Percentiles rank a stretch among this genome's conserved stretches.
Evolutionary conservation across 2,113 vertebrate species (phyloP).

Genomic region (Entomyzon cyanotis): DNA sequence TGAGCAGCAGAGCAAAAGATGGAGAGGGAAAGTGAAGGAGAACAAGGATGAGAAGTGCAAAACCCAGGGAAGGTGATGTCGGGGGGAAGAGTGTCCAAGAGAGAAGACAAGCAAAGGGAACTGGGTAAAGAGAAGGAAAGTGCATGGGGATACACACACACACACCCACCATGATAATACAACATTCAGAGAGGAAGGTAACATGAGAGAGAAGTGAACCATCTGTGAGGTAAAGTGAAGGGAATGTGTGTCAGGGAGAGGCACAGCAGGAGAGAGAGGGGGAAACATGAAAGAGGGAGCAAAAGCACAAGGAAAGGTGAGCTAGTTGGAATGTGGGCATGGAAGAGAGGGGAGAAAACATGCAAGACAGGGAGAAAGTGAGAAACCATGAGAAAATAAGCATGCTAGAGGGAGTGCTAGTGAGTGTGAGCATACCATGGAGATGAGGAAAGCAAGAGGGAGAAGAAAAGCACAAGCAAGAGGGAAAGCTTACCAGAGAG

Average conservation of each 20-base stretch:
- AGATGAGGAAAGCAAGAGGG: not conserved
- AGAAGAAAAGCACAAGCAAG: not conserved
- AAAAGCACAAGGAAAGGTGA: not conserved
- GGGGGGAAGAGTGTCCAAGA: not conserved
- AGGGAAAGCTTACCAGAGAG: not conserved
- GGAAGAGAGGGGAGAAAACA: not conserved
- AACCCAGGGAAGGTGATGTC: rapidly evolving
- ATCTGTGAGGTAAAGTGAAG: not conserved
- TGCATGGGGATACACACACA: not conserved
- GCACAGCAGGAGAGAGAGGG: not conserved
- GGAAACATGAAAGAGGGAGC: not conserved
- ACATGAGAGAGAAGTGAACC: not conserved
- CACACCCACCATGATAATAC: not conserved
- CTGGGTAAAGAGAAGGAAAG: rapidly evolving
- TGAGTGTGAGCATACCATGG: rapidly evolving
- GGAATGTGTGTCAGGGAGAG: not conserved
- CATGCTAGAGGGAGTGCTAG: not conserved
- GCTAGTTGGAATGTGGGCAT: rapidly evolving
- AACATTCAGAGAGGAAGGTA: not conserved
- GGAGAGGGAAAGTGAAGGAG: not conserved
- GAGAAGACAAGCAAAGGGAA: not conserved
- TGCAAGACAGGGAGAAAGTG: not conserved
- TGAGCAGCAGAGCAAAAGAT: not conserved
- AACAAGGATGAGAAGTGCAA: not conserved
- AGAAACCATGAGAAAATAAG: not conserved